Conservation (phyloP, 2,888 invertebrate species). For the Tricholauxania praeusta region DNA sequence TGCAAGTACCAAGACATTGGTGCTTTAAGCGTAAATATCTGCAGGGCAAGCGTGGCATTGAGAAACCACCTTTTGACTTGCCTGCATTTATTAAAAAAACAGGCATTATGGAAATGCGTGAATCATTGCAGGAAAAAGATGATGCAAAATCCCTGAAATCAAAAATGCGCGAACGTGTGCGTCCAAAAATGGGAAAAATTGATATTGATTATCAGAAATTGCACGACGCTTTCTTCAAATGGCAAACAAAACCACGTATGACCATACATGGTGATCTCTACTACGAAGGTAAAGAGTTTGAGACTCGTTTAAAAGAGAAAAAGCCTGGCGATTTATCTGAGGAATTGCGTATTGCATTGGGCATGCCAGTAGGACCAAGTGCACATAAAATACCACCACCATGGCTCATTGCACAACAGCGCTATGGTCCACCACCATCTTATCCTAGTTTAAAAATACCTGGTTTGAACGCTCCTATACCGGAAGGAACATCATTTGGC, state of each 20-base stretch:
- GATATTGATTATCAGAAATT: constrained; percentile 99
- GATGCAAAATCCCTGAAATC: constrained; percentile 95
- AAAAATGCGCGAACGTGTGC: constrained; percentile 95
- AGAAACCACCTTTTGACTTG: constrained; percentile 97
- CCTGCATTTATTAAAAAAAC: constrained; percentile 99
- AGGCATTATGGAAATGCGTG: constrained; percentile 99
- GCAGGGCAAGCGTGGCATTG: constrained; percentile 98
- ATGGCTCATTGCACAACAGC: constrained; percentile 80
- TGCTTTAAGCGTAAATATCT: constrained; percentile 97
- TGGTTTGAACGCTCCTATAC: constrained; percentile 97
- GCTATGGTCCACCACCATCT: constrained; percentile 97
- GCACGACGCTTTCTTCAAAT: constrained; percentile 99
- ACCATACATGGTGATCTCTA: constrained; percentile 99
- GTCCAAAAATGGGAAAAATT: constrained; percentile 98
- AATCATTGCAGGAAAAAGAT: constrained; percentile 97
- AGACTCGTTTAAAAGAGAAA: constrained; percentile 96
- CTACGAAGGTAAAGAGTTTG: constrained; percentile 99
- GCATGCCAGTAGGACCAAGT: constrained; percentile 98
- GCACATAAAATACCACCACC: constrained; percentile 93
- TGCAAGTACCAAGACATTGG: constrained; percentile 98
- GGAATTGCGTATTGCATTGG: constrained; percentile 94
- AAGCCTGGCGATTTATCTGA: constrained; percentile 98
- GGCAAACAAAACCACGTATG: constrained; percentile 99
- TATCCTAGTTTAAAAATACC: constrained; percentile 99
- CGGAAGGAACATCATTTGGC: constrained; percentile 96